Evolutionary conservation across 2,113 vertebrate species (phyloP).

Genomic region (mouse (Mus musculus)): GRCm39 chr5:43713001-43713500

Average conservation of each 20-base stretch:
- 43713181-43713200: conserved; percentile 49
- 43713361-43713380: too few relatives aligned
- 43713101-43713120: neutral
- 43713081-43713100: neutral
- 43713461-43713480: neutral
- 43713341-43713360: neutral
- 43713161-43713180: conserved; percentile 9
- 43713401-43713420: neutral
- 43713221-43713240: neutral
- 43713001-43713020: neutral
- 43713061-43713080: neutral
- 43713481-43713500: neutral
- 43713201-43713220: conserved; percentile 60
- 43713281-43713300: neutral
- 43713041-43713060: neutral
- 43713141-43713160: conserved; percentile 40
- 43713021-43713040: neutral
- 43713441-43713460: neutral
- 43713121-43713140: conserved; percentile 5
- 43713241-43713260: conserved; percentile 28
- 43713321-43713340: neutral
- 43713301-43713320: neutral
- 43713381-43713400: too few relatives aligned
- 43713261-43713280: conserved; percentile 54
- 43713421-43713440: neutral